Evolutionary conservation across 1,140 invertebrate species (phyloP).

Genomic region (Tetragnatha versicolor): DNA sequence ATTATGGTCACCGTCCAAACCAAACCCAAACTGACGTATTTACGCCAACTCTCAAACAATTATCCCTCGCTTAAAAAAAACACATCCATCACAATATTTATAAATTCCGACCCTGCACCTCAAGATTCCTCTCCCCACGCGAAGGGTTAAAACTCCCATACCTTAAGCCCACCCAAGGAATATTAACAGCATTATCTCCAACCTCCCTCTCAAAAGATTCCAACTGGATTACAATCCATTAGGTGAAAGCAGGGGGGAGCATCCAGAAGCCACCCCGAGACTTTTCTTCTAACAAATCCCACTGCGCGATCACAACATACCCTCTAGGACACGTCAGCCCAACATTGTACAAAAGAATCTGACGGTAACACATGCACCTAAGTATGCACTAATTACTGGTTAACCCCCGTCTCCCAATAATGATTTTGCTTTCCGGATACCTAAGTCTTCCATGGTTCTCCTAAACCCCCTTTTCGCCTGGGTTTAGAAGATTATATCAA

Average conservation of each 20-base stretch:
- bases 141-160: neutral
- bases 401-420: slow-evolving; percentile 38
- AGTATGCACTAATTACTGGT: slow-evolving; percentile 42
- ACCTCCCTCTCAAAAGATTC: too few relatives aligned
- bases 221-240: too few relatives aligned
- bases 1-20: too few relatives aligned
- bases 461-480: neutral
- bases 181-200: too few relatives aligned
- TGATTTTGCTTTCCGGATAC: slow-evolving; percentile 17
- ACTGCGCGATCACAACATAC: neutral
- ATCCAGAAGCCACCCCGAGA: neutral
- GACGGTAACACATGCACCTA: neutral
- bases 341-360: slow-evolving; percentile 4
- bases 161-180: too few relatives aligned
- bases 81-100: too few relatives aligned
- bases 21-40: too few relatives aligned
- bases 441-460: neutral
- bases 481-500: slow-evolving; percentile 46
- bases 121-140: neutral
- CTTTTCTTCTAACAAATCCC: slow-evolving; percentile 33
- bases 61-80: too few relatives aligned
- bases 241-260: neutral
- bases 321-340: neutral
- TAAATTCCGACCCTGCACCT: too few relatives aligned
- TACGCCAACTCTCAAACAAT: too few relatives aligned